A percentile compares a stretch with the other conserved stretches of the same genome.
These are phyloP conservation scores for Periparus ater DNA, from an alignment of 2,797 vertebrate genomes.

Conservation along the genomic window DNA sequence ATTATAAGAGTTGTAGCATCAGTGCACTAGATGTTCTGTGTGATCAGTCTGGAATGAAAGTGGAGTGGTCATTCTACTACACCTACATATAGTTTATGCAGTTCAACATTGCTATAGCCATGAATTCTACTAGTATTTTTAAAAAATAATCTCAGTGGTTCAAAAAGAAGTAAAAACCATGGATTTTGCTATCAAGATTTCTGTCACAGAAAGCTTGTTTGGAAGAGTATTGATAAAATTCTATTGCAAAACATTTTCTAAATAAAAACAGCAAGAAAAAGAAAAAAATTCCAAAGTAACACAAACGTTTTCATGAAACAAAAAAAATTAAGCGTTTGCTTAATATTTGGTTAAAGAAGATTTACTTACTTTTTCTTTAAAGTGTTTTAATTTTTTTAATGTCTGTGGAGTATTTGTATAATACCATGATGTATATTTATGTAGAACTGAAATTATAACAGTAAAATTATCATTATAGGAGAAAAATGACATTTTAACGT, in stretches of 20 bases:
- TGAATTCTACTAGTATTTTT: slow-evolving; percentile 79
- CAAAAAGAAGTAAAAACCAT: slow-evolving; percentile 57
- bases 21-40: slow-evolving; percentile 23
- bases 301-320: slow-evolving; percentile 77
- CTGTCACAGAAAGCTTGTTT: slow-evolving; percentile 75
- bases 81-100: slow-evolving; percentile 49
- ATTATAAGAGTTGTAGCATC: slow-evolving; percentile 31
- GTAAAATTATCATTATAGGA: slow-evolving; percentile 80
- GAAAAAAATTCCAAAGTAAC: slow-evolving; percentile 80
- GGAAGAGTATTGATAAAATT: slow-evolving; percentile 74
- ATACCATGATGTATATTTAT: slow-evolving; percentile 84
- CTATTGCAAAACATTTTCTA: slow-evolving; percentile 76
- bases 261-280: slow-evolving; percentile 68
- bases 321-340: slow-evolving; percentile 74
- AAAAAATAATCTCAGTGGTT: slow-evolving; percentile 71
- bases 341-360: slow-evolving; percentile 79
- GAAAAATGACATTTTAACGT: slow-evolving; percentile 84
- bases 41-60: slow-evolving; percentile 53
- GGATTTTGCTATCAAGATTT: slow-evolving; percentile 76
- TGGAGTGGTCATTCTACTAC: slow-evolving; percentile 39
- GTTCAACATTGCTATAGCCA: slow-evolving; percentile 72
- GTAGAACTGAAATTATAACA: slow-evolving; percentile 82
- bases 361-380: slow-evolving; percentile 82
- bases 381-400: slow-evolving; percentile 83
- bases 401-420: slow-evolving; percentile 85